A percentile compares a stretch with the other conserved stretches of the same genome.
These are phyloP conservation scores for Periphyllus acericola DNA, from an alignment of 2,888 invertebrate species.

Conservation along the genomic window DNA sequence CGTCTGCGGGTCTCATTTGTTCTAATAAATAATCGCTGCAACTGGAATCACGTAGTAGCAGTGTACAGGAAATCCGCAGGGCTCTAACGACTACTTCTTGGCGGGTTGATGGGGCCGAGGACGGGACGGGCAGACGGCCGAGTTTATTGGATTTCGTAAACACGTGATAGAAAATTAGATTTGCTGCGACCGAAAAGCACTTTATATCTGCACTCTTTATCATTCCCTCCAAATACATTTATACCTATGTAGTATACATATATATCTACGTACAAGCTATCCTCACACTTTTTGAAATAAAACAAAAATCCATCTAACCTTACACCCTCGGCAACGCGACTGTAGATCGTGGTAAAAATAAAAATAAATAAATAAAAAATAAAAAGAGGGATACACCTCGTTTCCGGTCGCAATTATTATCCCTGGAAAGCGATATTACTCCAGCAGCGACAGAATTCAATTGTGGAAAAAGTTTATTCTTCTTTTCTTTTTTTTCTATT, in stretches of 20 bases:
- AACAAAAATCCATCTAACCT: conserved; percentile 55
- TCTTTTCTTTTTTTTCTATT: background rate
- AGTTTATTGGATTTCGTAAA: conserved; percentile 61
- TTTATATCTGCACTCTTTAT: conserved; percentile 60
- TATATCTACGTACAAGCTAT: conserved; percentile 14
- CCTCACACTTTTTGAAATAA: conserved; percentile 40
- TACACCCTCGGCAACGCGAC: conserved; percentile 32
- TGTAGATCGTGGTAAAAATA: conserved; percentile 29
- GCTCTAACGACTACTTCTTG: conserved; percentile 18
- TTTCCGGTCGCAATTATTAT: conserved; percentile 60
- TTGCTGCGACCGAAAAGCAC: conserved; percentile 58
- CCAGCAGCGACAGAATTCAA: conserved; percentile 56
- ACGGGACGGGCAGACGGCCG: background rate
- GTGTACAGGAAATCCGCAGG: conserved; percentile 21
- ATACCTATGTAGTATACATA: too few species aligned
- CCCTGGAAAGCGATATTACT: conserved; percentile 57
- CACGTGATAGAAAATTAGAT: conserved; percentile 61
- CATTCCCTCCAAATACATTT: conserved; percentile 7
- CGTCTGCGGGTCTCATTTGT: conserved; percentile 38
- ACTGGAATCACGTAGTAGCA: conserved; percentile 58
- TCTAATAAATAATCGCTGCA: conserved; percentile 55
- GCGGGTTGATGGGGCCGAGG: background rate
- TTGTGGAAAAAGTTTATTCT: conserved; percentile 51
- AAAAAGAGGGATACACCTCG: conserved; percentile 47
- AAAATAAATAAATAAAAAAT: conserved; percentile 1